Base-by-base conservation (phyloP, 2,113 vertebrate genomes). In the Phrynocephalus versicolor region DNA sequence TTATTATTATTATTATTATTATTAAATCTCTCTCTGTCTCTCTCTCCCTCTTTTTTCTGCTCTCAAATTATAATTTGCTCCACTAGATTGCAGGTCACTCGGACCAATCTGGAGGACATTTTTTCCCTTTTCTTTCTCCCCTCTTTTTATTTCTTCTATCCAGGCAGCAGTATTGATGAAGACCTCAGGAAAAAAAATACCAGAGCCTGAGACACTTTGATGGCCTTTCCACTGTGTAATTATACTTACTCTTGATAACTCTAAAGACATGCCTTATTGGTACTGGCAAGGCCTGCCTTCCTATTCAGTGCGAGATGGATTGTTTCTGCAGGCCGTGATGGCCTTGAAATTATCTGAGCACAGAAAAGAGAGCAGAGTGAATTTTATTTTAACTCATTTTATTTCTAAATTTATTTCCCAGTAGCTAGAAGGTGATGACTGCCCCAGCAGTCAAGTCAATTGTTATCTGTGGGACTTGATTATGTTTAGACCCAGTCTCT, bases 331-430 rank as follows among this genome's bases (percentile, higher is more conserved):
- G 92, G 94, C 88, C 92, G 93, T 94, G 94, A 95, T 94, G 95
- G 94, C 94, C 95, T 96, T 95, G 93, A 93, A 95, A 96, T 96
- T 94, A 97, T 96, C 96, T 94, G 93, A 94, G 94, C 79, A 71
- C 88, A 88, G 94, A 93, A 95, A 95, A 95, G 92, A 93, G 94
- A 95, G 91, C 90, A 92, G 93, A 94, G 90, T 94, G 95, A 95
- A 96, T 96, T 96, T 96, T 95, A 95, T 96, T 96, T 97, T 95
- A 97, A 97, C 93, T 96, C 93, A 91, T 97, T 97, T 97, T 96
- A 95, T 95, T 97, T 97, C 94, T 95, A 94, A 96, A 95, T 95
- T 93, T 96, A 96, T 96, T 96, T 96, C 91, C 87, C 89, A 93
- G 94, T 92, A 94, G 96, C 96, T 93, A 72, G 93, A 82, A 96